phyloP scores from a whole-genome alignment of 2,888 invertebrate species.

The Apoda limacodes region DNA sequence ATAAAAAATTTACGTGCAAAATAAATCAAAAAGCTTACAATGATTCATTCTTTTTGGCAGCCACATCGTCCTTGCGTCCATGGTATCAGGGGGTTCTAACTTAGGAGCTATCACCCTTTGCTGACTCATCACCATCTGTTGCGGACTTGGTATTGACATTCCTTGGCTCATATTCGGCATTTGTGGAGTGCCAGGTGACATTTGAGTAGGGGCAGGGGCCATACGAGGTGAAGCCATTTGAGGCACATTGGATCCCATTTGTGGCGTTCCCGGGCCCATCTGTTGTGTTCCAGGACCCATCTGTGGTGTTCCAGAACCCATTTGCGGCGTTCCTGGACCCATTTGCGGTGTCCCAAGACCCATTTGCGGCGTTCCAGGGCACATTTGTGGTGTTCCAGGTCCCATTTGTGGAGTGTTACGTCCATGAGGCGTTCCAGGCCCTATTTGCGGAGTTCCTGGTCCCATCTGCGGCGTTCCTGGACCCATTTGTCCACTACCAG shows the following conservation, averaged over 20 bases:
- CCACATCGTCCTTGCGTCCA: slow-evolving; percentile 73
- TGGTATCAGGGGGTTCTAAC: slow-evolving; percentile 70
- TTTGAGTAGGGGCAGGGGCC: slow-evolving; percentile 53
- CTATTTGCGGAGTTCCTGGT: slow-evolving; percentile 20
- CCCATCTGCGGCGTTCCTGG: slow-evolving; percentile 39
- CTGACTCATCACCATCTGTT: slow-evolving; percentile 50
- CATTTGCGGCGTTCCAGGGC: slow-evolving; percentile 33
- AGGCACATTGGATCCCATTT: slow-evolving; percentile 40
- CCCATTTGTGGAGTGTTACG: slow-evolving; percentile 27
- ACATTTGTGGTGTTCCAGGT: slow-evolving; percentile 31
- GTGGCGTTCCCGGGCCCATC: slow-evolving; percentile 31
- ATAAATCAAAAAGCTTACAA: slow-evolving; percentile 69
- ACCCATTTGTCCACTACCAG: slow-evolving; percentile 33
- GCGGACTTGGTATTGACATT: slow-evolving; percentile 49
- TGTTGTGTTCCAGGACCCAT: slow-evolving; percentile 31
- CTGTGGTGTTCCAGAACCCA: slow-evolving; percentile 36
- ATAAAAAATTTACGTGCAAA: slow-evolving; percentile 23
- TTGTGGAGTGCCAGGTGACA: slow-evolving; percentile 58
- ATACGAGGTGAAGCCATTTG: slow-evolving; percentile 57
- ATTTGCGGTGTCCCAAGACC: slow-evolving; percentile 36
- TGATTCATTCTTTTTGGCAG: slow-evolving; percentile 74
- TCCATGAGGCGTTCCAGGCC: too few relatives aligned
- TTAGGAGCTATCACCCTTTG: slow-evolving; percentile 66
- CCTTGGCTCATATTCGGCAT: slow-evolving; percentile 53
- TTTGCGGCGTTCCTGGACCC: slow-evolving; percentile 38